Base-by-base conservation (phyloP, 2,113 vertebrate genomes). In the Lycocorax pyrrhopterus region DNA sequence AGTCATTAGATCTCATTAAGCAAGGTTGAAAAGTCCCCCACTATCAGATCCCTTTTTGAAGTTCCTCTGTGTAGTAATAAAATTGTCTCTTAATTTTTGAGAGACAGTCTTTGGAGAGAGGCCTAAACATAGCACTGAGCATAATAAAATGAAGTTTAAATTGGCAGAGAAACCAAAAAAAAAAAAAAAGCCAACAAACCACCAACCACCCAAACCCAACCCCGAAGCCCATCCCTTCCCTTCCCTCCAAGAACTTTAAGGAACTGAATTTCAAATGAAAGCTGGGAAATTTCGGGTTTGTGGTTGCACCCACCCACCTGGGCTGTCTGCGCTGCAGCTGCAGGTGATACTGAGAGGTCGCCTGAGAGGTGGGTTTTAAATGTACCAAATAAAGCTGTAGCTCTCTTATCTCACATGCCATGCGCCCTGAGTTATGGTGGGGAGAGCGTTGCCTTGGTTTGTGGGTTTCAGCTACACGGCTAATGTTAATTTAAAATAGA, bases 41-140 rank as follows among this genome's bases (percentile, higher is more conserved):
- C 86, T 93, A 96, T 97, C 94, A 97, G 96, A 96, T 96, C 60
- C 83, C 69, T 89, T 94, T 96, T 97, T 96, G 95, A 97, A 95
- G 96, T 96, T 95, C 56, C 56, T 90, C 86, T 63, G 49, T 37
- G 64, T 39, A 94, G 86, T 95, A 97, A 95, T 96, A 92, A 96
- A 97, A 90, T 78, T 16, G 52, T 95, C 80, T 96, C 86, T 89
- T 84, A 51, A 87, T 56, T 94, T 96, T 89, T 93, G 91, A 76
- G 95, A 97, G 95, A 46, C 80, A 18, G 73, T 35, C 76, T 96
- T 92, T 95, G 96, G 94, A 97, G 85, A 64, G 83, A 86, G 79
- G 94, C 85, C 88, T 95, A 96, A 96, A 96, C 94, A 75, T 87
- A 95, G 92, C 83, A 89, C 33, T 46, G 90, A 90, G 58, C 33